Percentiles rank a stretch among this genome's conserved stretches.
Conservation (phyloP, 2,888 invertebrate species). For the Pedicia rivosa region DNA sequence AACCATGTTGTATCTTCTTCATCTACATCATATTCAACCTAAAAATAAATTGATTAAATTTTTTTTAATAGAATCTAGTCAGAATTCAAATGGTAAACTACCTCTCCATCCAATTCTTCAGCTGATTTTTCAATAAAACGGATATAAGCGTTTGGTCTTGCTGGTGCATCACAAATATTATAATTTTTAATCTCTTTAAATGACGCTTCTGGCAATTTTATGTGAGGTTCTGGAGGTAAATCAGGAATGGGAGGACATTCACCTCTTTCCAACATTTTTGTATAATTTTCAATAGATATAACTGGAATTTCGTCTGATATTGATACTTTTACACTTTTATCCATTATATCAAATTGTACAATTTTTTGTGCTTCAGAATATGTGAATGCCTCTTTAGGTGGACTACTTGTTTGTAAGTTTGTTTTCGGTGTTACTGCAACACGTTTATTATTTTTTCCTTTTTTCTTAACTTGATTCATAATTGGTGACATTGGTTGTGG, state of each 20-base stretch:
- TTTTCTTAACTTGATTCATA: constrained; percentile 45
- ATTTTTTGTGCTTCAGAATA: constrained; percentile 74
- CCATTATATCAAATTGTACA: constrained; percentile 77
- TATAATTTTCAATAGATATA: constrained; percentile 48
- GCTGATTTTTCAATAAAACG: constrained; percentile 87
- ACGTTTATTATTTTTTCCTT: constrained; percentile 38
- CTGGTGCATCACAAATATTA: constrained; percentile 65
- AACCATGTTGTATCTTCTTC: constrained; percentile 97
- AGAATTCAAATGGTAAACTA: constrained; percentile 8
- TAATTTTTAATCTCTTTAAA: constrained; percentile 60
- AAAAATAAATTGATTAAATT: constrained; percentile 11
- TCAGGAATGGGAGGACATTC: constrained; percentile 26
- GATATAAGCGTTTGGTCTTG: constrained; percentile 77
- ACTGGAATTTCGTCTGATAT: constrained; percentile 51
- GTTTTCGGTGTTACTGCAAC: constrained; percentile 30
- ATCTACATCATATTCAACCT: constrained; percentile 89
- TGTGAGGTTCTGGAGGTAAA: constrained; percentile 28
- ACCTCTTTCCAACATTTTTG: constrained; percentile 22
- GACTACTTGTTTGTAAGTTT: constrained; percentile 29
- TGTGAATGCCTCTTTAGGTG: constrained; percentile 53
- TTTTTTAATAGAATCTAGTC: constrained; percentile 9
- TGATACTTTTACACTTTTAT: constrained; percentile 49
- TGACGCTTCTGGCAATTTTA: constrained; percentile 51
- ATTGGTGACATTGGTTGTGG: constrained; percentile 47
- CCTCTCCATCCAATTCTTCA: constrained; percentile 82